phyloP scores from a whole-genome alignment of 1,140 invertebrate species.

The Brachystomella parvula region DNA sequence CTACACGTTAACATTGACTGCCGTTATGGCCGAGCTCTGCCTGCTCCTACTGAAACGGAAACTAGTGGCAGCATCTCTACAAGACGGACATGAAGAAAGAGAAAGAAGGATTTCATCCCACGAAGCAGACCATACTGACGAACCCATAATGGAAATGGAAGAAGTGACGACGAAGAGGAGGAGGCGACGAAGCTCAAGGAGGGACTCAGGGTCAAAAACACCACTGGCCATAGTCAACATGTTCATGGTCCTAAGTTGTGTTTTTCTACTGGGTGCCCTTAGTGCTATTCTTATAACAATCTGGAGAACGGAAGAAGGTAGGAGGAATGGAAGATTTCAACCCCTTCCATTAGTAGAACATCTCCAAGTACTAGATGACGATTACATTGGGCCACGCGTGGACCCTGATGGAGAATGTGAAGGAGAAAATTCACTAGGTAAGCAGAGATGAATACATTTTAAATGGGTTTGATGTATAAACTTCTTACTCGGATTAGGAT shows the following conservation, averaged over 20 bases:
- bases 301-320: neutral
- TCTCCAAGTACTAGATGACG: neutral
- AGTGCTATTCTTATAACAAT: neutral
- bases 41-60: neutral
- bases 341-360: neutral
- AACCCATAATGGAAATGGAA: too few species aligned
- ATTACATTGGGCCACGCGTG: neutral
- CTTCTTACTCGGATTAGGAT: constrained; percentile 14
- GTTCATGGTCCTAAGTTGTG: neutral
- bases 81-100: neutral
- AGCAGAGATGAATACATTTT: neutral
- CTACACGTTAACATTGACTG: too few species aligned
- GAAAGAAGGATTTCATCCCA: too few species aligned
- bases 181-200: neutral
- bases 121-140: neutral
- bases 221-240: neutral
- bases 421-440: constrained; percentile 34
- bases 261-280: neutral
- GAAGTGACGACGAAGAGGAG: neutral
- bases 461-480: neutral
- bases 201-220: neutral
- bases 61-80: neutral
- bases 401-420: constrained; percentile 35
- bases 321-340: neutral
- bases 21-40: neutral